Percentiles rank a stretch among this genome's conserved stretches.
Conservation (phyloP, 1,140 invertebrate genomes). For the Zaprionus ghesquierei region DNA sequence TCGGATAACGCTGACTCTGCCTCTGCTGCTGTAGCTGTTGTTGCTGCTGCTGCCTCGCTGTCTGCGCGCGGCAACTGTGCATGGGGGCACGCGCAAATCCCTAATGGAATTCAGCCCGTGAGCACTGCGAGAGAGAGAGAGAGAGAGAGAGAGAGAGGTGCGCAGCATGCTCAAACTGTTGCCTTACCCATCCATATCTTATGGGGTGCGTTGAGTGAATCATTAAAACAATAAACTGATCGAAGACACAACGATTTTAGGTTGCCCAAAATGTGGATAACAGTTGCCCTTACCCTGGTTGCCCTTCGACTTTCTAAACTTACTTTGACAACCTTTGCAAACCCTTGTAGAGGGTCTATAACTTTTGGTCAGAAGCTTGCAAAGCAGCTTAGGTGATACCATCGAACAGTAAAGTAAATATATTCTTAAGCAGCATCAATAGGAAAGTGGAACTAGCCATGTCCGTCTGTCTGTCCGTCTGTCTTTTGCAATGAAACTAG, state of each 20-base stretch:
- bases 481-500: too few relatives aligned
- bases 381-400: too few relatives aligned
- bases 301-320: too few relatives aligned
- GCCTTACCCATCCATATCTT: constrained; percentile 13
- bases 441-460: too few relatives aligned
- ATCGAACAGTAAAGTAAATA: too few relatives aligned
- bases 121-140: not conserved
- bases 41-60: constrained; percentile 54
- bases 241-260: not conserved
- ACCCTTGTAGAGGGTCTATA: too few relatives aligned
- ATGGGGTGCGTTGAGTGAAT: constrained; percentile 34
- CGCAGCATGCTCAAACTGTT: not conserved
- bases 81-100: constrained; percentile 67
- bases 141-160: not conserved
- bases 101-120: constrained; percentile 59
- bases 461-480: too few relatives aligned
- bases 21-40: constrained; percentile 35
- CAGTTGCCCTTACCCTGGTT: too few relatives aligned
- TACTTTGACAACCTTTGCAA: too few relatives aligned
- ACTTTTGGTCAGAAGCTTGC: too few relatives aligned
- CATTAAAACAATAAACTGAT: constrained; percentile 24
- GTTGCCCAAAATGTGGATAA: not conserved
- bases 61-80: constrained; percentile 43
- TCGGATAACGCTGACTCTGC: constrained; percentile 29
- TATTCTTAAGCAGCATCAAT: too few relatives aligned